Evolutionary conservation across 1,140 invertebrate species (phyloP).

Genomic region (Nixonia krombeini): DNA sequence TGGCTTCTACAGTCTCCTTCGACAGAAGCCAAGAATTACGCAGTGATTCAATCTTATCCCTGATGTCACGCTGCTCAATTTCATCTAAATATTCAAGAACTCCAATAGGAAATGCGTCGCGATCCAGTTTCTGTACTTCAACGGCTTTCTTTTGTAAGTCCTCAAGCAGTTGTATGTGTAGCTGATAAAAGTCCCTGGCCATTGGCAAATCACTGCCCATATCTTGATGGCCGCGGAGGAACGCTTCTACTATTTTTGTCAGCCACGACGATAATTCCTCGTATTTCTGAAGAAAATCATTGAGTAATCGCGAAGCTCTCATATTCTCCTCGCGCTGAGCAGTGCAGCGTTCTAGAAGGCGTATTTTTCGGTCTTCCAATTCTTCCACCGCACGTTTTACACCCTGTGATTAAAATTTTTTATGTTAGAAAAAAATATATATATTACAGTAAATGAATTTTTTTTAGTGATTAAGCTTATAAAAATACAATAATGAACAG

Average conservation of each 20-base stretch:
- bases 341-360: constrained; percentile 78
- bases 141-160: constrained; percentile 78
- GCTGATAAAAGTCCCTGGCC: constrained; percentile 82
- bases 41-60: constrained; percentile 76
- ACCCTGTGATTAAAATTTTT: constrained; percentile 67
- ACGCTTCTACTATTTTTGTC: constrained; percentile 78
- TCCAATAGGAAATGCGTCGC: constrained; percentile 78
- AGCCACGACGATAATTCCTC: constrained; percentile 82
- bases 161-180: constrained; percentile 81
- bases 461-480: no score
- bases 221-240: constrained; percentile 81
- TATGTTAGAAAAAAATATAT: not conserved
- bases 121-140: constrained; percentile 69
- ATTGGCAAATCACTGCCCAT: constrained; percentile 81
- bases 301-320: constrained; percentile 77
- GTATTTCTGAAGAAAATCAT: constrained; percentile 80
- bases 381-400: constrained; percentile 79
- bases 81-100: constrained; percentile 79
- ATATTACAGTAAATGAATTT: not conserved
- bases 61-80: constrained; percentile 75
- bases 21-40: constrained; percentile 77
- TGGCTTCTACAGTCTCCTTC: constrained; percentile 75
- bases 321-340: constrained; percentile 82
- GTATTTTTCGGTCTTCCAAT: constrained; percentile 81
- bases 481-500: no score